Evolutionary conservation across 2,888 invertebrate species (phyloP), one percentile per base, ranked within the genome.

Genomic region (Cetonia aurata): DNA sequence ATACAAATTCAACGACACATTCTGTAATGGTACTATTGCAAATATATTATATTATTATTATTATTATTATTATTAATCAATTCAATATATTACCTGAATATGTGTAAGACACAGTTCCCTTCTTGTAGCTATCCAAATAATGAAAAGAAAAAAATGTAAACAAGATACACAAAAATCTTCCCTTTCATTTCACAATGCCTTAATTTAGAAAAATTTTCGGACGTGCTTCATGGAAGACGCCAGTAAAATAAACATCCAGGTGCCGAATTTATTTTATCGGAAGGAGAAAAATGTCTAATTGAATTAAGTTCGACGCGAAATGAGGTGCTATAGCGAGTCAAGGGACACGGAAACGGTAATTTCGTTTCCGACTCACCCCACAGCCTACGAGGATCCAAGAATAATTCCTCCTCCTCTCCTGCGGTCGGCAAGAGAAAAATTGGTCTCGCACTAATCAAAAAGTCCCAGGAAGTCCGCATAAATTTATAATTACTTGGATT

Each of bases 401-500:
- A 33, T 62, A 62, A 62, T 62, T 62, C 48, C 48, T 62, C 48
- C 48, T 25, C 25, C 25, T 53, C 53, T 53, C 53, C 56, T 56
- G 25, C 15, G 48, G 48, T 25, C 10, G 31, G 37, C 13, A 13
- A 31, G 44, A 44, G 62, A 62, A 48, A 62, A 62, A 62, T 62
- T 62, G 62, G 62, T 62, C 62, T 62, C 48, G 33, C 33, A 62
- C 62, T 62, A 62, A 62, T 62, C 62, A 62, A 62, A 50, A 62
- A 62, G 62, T 62, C 62, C 62, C 62, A 33, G 62, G 33, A 62
- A 62, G 62, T 62, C 48, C 48, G 62, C 62, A 62, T 62, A 62
- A 62, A 62, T 62, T 62, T 62, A 62, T 62, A 62, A 62, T 62
- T 62, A 48, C 62, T 48, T 33, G 48, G 62, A 62, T 62, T 62